phyloP scores from a whole-genome alignment of 2,113 vertebrate species.

The Muscicapa adusta region DNA sequence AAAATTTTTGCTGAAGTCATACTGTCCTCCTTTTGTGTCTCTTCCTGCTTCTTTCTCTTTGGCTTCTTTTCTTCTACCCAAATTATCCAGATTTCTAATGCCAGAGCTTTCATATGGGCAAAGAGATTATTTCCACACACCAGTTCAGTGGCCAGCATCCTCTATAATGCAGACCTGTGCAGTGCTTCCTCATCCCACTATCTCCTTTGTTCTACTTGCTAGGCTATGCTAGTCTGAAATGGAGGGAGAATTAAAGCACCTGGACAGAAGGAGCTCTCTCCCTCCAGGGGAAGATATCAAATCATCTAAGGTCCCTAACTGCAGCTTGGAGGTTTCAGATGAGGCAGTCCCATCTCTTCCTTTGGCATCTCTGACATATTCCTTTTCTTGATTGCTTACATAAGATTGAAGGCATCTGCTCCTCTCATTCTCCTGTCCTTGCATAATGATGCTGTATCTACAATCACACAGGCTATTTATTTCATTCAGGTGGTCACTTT shows the following conservation, averaged over 20 bases:
- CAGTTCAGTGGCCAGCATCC: not conserved
- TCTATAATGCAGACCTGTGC: not conserved
- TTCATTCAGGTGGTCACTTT: not conserved
- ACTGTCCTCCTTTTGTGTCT: not conserved
- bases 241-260: not conserved
- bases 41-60: not conserved
- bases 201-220: not conserved
- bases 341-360: not conserved
- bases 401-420: not conserved
- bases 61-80: not conserved
- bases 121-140: not conserved
- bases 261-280: not conserved
- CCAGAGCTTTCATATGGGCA: not conserved
- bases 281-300: not conserved
- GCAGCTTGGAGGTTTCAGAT: not conserved
- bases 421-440: not conserved
- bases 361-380: not conserved
- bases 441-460: not conserved
- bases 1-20: not conserved
- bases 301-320: not conserved
- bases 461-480: not conserved
- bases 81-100: not conserved
- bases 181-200: not conserved
- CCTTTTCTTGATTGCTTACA: not conserved
- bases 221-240: not conserved